phyloP scores from a whole-genome alignment of 1,140 invertebrate species.

The Hermetia illucens region DNA sequence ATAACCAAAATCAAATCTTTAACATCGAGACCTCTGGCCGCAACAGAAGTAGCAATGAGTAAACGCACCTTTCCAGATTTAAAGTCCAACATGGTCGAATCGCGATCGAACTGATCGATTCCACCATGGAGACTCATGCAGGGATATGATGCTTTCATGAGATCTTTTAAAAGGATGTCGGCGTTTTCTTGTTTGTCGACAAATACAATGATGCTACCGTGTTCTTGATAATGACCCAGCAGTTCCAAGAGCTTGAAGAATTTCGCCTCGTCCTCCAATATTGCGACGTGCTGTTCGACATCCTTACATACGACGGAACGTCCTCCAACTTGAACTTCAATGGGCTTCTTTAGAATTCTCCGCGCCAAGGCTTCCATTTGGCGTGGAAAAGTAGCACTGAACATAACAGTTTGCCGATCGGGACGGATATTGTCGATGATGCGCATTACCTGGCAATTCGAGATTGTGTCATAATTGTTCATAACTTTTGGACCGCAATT shows the following conservation, averaged over 20 bases:
- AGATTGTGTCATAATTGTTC: too few relatives aligned
- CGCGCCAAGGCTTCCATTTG: constrained; percentile 98
- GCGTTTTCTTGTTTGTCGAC: constrained; percentile 99
- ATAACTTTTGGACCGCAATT: constrained; percentile 1
- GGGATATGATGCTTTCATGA: constrained; percentile 92
- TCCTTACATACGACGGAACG: constrained; percentile 96
- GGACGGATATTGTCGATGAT: constrained; percentile 96
- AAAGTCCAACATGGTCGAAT: constrained; percentile 96
- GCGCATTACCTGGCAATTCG: constrained; percentile 73
- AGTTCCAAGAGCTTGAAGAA: constrained; percentile 95
- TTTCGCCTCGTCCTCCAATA: constrained; percentile 94
- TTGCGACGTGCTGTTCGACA: constrained; percentile 88
- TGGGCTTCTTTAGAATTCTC: constrained; percentile 83
- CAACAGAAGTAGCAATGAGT: constrained; percentile 88
- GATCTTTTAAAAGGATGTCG: constrained; percentile 84
- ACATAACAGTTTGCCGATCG: constrained; percentile 96
- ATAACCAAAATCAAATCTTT: constrained; percentile 96
- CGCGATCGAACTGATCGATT: constrained; percentile 98
- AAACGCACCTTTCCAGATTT: constrained; percentile 82
- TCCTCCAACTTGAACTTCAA: constrained; percentile 98
- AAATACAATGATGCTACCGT: constrained; percentile 91
- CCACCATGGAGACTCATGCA: constrained; percentile 95
- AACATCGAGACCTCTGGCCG: constrained; percentile 92
- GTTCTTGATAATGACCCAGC: constrained; percentile 84
- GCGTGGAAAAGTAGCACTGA: constrained; percentile 96